Evolutionary conservation across 2,113 vertebrate species (phyloP), one percentile per base, ranked within the genome.

Genomic region (Jaculus jaculus): DNA sequence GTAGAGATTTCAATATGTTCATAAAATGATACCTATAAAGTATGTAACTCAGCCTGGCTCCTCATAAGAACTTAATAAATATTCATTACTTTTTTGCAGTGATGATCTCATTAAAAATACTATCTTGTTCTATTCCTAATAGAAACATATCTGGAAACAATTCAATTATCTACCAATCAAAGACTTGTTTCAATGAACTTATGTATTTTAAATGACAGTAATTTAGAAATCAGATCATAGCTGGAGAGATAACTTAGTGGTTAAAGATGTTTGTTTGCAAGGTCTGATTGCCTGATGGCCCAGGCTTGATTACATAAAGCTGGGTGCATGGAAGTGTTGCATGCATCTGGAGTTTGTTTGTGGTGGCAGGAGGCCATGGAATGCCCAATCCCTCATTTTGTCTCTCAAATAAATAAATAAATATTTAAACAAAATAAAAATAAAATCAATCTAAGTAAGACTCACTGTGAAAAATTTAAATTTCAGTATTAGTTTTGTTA

Each of bases 81-180:
- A 8, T 89, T 58, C 89, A 65, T 92, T 84, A 71, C 15, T 87
- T 58, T 58, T 71, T 95, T 84, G 24, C 16, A 75, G 7, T 82
- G 65, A 73, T 81, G 17, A 69, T 75, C 66, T 61, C 89, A 39
- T 58, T 61, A 87, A 17, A 83, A 94, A 85, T 81, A 32, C 18
- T 84, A 77, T 58, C 30, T 26, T 75, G 37, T 51, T 54, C 88
- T 37, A 88, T n/a, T 93, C 90, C 71, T 88, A 68, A 79, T 17
- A 90, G 26, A 15, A 95, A 83, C 75, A 87, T 23, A 93, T 66
- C 5, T 91, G 4, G 77, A 89, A 95, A 93, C 16, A 86, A 94
- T 34, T 42, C 26, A 90, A 20, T 26, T 84, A 24, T 47, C 42
- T 90, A 58, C 69, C 7, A 90, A 61, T 23, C 34, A 30, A 2